phyloP scores from a whole-genome alignment of 2,888 invertebrate genomes.

The Pocota personata region DNA sequence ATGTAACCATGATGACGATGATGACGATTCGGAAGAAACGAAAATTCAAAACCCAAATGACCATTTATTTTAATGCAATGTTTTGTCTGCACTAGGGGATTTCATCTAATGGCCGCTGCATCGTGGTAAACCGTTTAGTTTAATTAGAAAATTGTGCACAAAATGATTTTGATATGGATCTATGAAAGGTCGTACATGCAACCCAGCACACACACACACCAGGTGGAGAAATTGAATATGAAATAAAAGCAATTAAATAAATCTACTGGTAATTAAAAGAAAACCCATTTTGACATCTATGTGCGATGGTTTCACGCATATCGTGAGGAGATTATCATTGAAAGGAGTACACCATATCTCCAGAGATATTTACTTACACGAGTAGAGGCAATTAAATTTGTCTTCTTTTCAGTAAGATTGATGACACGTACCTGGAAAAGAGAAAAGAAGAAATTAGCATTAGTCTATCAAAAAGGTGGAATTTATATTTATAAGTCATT shows the following conservation, averaged over 20 bases:
- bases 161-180: slow-evolving; percentile 48
- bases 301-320: slow-evolving; percentile 38
- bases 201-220: not conserved
- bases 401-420: slow-evolving; percentile 27
- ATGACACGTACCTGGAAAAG: slow-evolving; percentile 60
- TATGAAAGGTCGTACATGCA: slow-evolving; percentile 14
- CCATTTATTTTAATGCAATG: slow-evolving; percentile 51
- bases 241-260: slow-evolving; percentile 56
- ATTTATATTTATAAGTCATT: not conserved
- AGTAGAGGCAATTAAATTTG: slow-evolving; percentile 40
- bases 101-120: slow-evolving; percentile 15
- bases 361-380: slow-evolving; percentile 37
- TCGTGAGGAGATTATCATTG: slow-evolving; percentile 17
- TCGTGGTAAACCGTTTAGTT: slow-evolving; percentile 51
- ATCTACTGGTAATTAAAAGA: slow-evolving; percentile 49
- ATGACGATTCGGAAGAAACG: slow-evolving; percentile 45
- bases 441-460: slow-evolving; percentile 9
- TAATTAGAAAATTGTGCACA: slow-evolving; percentile 37
- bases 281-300: slow-evolving; percentile 59
- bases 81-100: slow-evolving; percentile 25
- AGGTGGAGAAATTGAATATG: slow-evolving; percentile 7
- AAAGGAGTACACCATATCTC: not conserved
- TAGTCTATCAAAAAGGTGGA: not conserved
- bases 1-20: slow-evolving; percentile 24
- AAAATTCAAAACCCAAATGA: slow-evolving; percentile 37